Percentiles rank a stretch among this genome's conserved stretches.
Conservation (phyloP, 2,797 vertebrate species). For the Anguilla obscura region DNA sequence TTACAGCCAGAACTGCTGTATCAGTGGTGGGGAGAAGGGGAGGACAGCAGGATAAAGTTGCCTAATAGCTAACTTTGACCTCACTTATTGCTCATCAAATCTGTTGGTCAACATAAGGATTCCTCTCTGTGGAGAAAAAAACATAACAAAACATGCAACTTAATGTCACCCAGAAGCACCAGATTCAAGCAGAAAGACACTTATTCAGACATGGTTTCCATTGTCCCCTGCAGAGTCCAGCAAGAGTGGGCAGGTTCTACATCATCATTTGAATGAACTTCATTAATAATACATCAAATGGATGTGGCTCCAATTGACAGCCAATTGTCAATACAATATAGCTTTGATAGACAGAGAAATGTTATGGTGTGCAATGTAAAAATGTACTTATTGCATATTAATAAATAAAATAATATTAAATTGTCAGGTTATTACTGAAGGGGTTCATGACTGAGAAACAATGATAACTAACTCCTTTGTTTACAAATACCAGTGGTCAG, state of each 20-base stretch:
- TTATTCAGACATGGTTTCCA: not conserved
- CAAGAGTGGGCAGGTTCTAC: not conserved
- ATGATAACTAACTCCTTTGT: not conserved
- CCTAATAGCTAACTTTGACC: not conserved
- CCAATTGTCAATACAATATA: not conserved
- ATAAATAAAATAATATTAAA: slow-evolving; percentile 12
- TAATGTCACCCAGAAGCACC: not conserved
- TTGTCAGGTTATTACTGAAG: slow-evolving; percentile 6
- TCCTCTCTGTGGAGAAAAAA: slow-evolving; percentile 20
- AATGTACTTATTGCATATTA: not conserved
- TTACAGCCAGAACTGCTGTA: not conserved
- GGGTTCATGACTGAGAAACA: not conserved
- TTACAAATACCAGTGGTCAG: too few species aligned
- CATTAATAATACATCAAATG: not conserved
- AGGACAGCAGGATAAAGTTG: not conserved
- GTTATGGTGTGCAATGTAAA: not conserved
- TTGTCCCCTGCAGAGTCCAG: not conserved
- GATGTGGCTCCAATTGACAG: not conserved
- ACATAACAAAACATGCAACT: slow-evolving; percentile 4
- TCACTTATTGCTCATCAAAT: slow-evolving; percentile 30
- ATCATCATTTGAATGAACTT: not conserved
- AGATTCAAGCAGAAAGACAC: not conserved
- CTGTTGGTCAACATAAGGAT: not conserved
- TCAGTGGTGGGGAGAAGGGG: not conserved
- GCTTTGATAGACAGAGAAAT: not conserved